Base-by-base conservation (phyloP, 1,140 invertebrate species). In the Glossosoma conforme region DNA sequence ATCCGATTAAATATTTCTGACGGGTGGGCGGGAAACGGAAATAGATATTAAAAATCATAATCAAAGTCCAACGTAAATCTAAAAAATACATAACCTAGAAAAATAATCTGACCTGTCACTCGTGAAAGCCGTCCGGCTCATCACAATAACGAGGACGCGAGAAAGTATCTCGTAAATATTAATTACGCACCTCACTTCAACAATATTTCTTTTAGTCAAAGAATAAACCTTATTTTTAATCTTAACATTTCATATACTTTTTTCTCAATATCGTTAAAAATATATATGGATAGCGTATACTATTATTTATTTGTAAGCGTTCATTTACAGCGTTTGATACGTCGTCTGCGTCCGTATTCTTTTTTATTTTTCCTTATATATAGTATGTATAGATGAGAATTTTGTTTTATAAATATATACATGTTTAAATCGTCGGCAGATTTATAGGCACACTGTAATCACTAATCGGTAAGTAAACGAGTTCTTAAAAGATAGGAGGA, bases 391-490 rank as follows among this genome's bases (percentile, higher is more conserved):
- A 42, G 48, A 52, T 35, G 50, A 57, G 54, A 58, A 52, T 50
- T 44, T 44, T 47, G 40, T 43, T 46, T 45, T 46, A 53, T 46
- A 50, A 46, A 50, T 53, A 52, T 57, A 57, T 47, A 58, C 48
- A 47, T 42, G 51, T 37, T 44, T 50, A 19, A 24, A 32, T 50
- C 46, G 10, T 48, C 19, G 43, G 37, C 40, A 35, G 28, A 43
- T 52, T 58, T 56, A 42, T n/a, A 55, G 57, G 57, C 57, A 59
- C 57, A 59, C 57, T 44, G 54, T 56, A 56, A 59, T 59, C 57
- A 59, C 57, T 59, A 59, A 58, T 72, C 64, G 60, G 62, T 66
- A 61, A 40, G 46, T 44, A 40, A 58, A 53, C 32, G 25, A 54
- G 42, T 48, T 38, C 46, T 52, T 50, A 54, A 44, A 46, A 40